A percentile compares a stretch with the other conserved stretches of the same genome.
These are phyloP conservation scores for Pseudorasbora parva DNA, from an alignment of 2,113 vertebrate genomes.

Conservation along the genomic window DNA sequence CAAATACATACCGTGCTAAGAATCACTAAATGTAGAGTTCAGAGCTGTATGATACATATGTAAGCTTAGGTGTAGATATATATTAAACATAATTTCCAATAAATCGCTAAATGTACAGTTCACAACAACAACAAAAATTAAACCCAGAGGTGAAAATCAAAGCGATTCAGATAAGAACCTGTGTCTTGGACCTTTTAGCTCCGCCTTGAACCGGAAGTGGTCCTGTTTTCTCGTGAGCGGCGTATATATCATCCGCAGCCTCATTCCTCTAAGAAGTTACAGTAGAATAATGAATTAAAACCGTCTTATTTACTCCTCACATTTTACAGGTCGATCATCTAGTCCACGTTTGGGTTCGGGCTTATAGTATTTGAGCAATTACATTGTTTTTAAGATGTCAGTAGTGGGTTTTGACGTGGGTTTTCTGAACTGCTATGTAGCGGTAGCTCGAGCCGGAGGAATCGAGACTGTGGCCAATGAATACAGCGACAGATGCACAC, in stretches of 20 bases:
- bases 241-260: constrained; percentile 34
- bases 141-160: background rate
- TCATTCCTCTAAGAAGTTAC: constrained; percentile 18
- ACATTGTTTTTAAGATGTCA: constrained; percentile 81
- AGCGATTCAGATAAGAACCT: background rate
- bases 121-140: too few species aligned
- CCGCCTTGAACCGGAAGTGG: constrained; percentile 39
- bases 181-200: constrained; percentile 14
- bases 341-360: background rate
- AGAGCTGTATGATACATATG: too few species aligned
- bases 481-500: constrained; percentile 94
- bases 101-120: too few species aligned
- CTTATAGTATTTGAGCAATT: background rate
- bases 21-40: too few species aligned
- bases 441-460: constrained; percentile 93
- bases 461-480: constrained; percentile 97
- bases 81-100: too few species aligned
- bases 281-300: constrained; percentile 55
- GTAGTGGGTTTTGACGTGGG: constrained; percentile 95
- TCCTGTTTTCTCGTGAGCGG: constrained; percentile 23
- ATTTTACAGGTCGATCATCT: background rate
- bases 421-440: constrained; percentile 94
- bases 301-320: background rate
- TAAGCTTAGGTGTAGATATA: too few species aligned
- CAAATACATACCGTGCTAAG: too few species aligned